Evolutionary conservation across 2,888 invertebrate genomes (phyloP).

Genomic region (Arctia plantaginis): DNA sequence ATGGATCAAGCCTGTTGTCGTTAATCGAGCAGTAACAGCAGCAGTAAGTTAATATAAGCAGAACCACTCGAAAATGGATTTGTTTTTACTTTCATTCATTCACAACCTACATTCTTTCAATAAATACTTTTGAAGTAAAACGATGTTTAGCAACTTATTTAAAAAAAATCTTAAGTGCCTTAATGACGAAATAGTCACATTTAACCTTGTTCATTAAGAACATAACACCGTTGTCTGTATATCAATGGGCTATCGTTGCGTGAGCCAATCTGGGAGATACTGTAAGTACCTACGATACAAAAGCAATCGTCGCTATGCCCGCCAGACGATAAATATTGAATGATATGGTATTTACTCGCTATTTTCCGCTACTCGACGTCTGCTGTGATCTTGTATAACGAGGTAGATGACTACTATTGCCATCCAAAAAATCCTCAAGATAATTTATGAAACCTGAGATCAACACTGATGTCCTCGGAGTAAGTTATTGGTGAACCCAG

Average conservation of each 20-base stretch:
- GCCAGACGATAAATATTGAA: background rate
- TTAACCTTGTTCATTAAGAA: background rate
- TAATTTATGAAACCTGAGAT: too few relatives aligned
- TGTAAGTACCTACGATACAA: background rate
- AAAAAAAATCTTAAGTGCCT: background rate
- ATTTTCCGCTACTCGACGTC: background rate
- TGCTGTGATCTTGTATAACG: too few relatives aligned
- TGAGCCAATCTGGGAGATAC: background rate
- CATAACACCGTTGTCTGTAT: background rate
- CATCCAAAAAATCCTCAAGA: too few relatives aligned
- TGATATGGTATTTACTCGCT: background rate
- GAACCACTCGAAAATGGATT: too few relatives aligned
- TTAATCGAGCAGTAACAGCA: too few relatives aligned
- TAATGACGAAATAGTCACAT: background rate
- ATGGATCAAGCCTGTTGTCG: too few relatives aligned
- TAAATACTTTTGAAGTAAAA: background rate
- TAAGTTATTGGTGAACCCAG: too few relatives aligned
- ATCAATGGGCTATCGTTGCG: background rate
- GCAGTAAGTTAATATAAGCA: too few relatives aligned
- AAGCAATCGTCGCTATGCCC: background rate
- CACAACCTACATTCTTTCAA: too few relatives aligned
- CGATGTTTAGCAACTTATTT: background rate
- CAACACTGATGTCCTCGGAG: too few relatives aligned
- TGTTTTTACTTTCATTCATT: too few relatives aligned
- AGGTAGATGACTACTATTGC: too few relatives aligned